Evolutionary conservation across 1,140 invertebrate genomes (phyloP), one percentile per base, ranked within the genome.

Genomic region (Nasonia giraulti): DNA sequence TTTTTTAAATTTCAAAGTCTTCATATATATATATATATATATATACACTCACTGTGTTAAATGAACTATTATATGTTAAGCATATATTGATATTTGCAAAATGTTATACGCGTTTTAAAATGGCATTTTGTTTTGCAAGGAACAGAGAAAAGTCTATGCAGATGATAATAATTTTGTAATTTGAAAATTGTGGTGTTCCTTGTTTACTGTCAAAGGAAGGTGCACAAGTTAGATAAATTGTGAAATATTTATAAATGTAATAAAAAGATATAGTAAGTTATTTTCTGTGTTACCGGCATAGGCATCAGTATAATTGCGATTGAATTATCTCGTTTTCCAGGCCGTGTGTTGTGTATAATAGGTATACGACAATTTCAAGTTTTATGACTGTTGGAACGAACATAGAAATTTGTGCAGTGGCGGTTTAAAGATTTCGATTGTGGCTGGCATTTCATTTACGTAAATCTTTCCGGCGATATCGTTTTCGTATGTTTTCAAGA

Each of bases 111-210:
- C 7, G 40, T 44, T 44, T 44, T 44, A 44, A 44, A 44, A 10
- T 55, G 7, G 33, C 14, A 11, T 73, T 81, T 47, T 73, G 14
- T 50, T 20, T 66, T 31, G 5, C 68, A 80, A 10, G 55, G 33
- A 79, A 44, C 66, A 66, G 69, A 44, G 4, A 62, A 62, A 71
- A n/a, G 27, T 47, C 27, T 80, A 44, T 47, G 40, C 27, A 7
- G n/a, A 33, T 47, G 40, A 47, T 80, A 40, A 31, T 71, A 27
- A 12, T 80, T 80, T 80, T 80, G 14, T 40, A 71, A 80, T 31
- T 80, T 71, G 5, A 80, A 44, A 69, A 31, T 80, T 31, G 14
- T 47, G 27, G 8, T 5, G 37, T 71, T 80, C 40, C 40, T 47
- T 71, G 78, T 80, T 80, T 80, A 10, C 23, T 8, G 23, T 62